Base-by-base conservation (phyloP, 1,140 invertebrate species). In the Microplitis demolitor region DNA sequence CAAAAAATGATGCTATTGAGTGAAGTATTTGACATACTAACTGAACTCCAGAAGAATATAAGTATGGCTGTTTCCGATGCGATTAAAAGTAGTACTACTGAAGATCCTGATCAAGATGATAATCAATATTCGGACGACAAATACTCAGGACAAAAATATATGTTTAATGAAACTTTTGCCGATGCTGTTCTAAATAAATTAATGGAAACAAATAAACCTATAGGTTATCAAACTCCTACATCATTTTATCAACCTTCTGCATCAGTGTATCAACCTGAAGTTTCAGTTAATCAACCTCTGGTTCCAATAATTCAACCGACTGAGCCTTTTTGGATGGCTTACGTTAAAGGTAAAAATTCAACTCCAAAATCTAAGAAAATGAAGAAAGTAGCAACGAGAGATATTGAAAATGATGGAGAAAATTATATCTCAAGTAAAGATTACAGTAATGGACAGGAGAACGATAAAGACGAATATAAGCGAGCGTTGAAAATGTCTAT, bases 1-100 rank as follows among this genome's bases (percentile, higher is more conserved):
- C 83, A 86, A 63, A 81, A 81, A 75, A 84, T 87, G 77, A n/a
- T 68, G 5, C 71, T 81, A 9, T 80, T 87, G 3, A 80, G 81
- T 56, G 82, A 86, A 71, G 83, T 87, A 3, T 87, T 87, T 51
- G 86, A 87, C 60, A 85, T 83, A 79, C 69, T 87, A 3, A 84
- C 84, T 1, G 74, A 76, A 3, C 71, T 87, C 11, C 81, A 87
- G 35, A 85, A 78, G 13, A 86, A 86, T 62, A 81, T 87, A 14
- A 84, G 83, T 2, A 61, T 24, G 1, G 76, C 80, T 0, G 78
- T 85, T 5, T 77, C 84, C 9, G 77, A 73, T 16, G 75, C 80
- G 0, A 73, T 82, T 4, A 82, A 75, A 24, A 9, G 73, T n/a
- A 80, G 77, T 53, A 5, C 73, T 0, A 11, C 54, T 3, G 35